phyloP scores from a whole-genome alignment of 1,140 invertebrate genomes.

The Battus philenor region DNA sequence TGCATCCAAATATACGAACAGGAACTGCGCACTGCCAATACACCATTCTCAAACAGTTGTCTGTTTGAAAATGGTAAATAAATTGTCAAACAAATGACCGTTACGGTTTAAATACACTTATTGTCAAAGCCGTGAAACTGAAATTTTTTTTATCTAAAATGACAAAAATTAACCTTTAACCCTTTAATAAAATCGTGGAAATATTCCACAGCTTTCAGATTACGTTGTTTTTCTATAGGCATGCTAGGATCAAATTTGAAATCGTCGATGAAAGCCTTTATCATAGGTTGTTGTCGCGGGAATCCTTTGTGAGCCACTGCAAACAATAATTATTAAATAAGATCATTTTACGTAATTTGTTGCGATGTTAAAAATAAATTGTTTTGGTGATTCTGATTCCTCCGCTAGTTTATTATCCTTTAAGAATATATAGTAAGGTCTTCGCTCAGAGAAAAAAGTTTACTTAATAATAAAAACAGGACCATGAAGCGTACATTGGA shows the following conservation, averaged over 20 bases:
- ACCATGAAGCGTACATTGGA: too few species aligned
- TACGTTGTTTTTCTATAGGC: conserved; percentile 31
- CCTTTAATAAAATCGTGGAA: conserved; percentile 42
- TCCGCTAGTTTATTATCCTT: not conserved
- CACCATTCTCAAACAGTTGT: too few species aligned
- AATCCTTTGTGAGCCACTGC: conserved; percentile 83
- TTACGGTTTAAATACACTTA: too few species aligned
- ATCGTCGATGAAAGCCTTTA: conserved; percentile 51
- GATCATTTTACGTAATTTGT: not conserved
- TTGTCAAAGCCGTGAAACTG: too few species aligned
- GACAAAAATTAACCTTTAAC: conserved; percentile 32
- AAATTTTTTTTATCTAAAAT: too few species aligned
- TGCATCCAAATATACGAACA: too few species aligned
- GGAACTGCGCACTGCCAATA: too few species aligned
- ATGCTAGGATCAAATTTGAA: conserved; percentile 34
- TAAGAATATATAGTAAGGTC: not conserved
- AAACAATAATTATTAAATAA: conserved; percentile 21
- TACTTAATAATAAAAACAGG: too few species aligned
- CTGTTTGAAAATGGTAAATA: too few species aligned
- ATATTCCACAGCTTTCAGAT: conserved; percentile 13
- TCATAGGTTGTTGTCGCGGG: conserved; percentile 69
- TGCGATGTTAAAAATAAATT: too few species aligned
- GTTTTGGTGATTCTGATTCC: not conserved
- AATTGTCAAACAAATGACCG: too few species aligned
- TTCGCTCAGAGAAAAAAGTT: not conserved